Conservation (phyloP, 1,140 invertebrate species). For the Theocolax elegans region DNA sequence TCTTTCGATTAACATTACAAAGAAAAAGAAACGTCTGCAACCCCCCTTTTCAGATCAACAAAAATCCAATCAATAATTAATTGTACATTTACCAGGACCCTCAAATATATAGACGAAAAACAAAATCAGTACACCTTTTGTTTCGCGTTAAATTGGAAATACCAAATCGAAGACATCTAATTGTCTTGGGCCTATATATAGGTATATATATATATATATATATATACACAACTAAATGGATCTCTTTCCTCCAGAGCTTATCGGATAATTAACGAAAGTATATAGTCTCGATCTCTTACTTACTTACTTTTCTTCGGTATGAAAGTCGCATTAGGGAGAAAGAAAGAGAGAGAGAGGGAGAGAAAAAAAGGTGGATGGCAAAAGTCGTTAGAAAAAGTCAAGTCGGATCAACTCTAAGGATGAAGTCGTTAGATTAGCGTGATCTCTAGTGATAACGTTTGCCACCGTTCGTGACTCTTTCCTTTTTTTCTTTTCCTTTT, state of each 20-base stretch:
- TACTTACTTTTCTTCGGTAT: too few relatives aligned
- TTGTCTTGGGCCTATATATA: constrained; percentile 32
- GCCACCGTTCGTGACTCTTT: constrained; percentile 36
- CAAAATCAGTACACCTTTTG: constrained; percentile 18
- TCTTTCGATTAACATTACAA: too few relatives aligned
- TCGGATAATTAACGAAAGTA: constrained; percentile 57
- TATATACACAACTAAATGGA: neutral
- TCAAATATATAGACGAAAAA: neutral
- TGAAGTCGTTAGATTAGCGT: constrained; percentile 65
- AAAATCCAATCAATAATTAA: too few relatives aligned
- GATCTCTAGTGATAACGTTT: constrained; percentile 65
- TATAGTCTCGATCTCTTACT: constrained; percentile 2
- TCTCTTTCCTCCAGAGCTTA: constrained; percentile 35
- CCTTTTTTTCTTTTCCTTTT: constrained; percentile 28
- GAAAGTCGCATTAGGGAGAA: neutral
- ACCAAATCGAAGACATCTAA: constrained; percentile 22
- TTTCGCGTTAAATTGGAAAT: constrained; percentile 52
- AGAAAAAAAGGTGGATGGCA: neutral
- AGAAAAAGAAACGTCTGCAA: too few relatives aligned
- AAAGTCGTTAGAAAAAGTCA: constrained; percentile 64
- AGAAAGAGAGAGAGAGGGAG: neutral
- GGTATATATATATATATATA: neutral
- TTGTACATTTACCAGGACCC: too few relatives aligned
- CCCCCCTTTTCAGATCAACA: too few relatives aligned
- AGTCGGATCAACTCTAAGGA: constrained; percentile 56